A percentile compares a stretch with the other conserved stretches of the same genome.
Conservation (phyloP, 2,888 invertebrate species). For the Lasioglossum malachurum region DNA sequence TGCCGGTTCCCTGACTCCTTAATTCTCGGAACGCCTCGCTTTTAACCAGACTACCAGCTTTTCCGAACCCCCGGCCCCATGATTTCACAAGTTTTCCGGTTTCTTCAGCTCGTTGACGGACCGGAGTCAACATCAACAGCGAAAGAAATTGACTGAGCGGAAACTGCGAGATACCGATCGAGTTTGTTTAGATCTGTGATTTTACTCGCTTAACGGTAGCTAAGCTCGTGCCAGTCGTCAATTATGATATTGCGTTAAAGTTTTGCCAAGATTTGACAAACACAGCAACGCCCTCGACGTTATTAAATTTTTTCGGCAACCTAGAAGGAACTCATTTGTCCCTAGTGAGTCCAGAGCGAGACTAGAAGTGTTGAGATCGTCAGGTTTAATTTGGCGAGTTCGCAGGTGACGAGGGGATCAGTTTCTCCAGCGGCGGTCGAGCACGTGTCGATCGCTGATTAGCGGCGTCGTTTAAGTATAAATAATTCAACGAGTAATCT, state of each 20-base stretch:
- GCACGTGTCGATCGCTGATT: constrained; percentile 3
- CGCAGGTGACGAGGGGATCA: not conserved
- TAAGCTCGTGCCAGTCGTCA: not conserved
- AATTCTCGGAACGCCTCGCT: constrained; percentile 19
- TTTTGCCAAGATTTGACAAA: not conserved
- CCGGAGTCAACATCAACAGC: not conserved
- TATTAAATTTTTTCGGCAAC: not conserved
- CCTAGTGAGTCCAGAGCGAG: not conserved
- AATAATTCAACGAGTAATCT: constrained; percentile 29
- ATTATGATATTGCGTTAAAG: not conserved
- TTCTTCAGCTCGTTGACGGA: not conserved
- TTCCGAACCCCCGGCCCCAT: not conserved
- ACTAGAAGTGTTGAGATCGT: not conserved
- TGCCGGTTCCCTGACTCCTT: not conserved
- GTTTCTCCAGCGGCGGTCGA: not conserved
- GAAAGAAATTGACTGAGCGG: not conserved
- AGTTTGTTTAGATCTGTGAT: not conserved
- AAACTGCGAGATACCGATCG: not conserved
- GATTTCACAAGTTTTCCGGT: not conserved
- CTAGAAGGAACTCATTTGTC: not conserved
- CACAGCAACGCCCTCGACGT: not conserved
- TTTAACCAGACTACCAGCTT: not conserved
- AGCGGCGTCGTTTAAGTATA: constrained; percentile 27
- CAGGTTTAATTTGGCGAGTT: not conserved
- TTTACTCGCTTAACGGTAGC: not conserved